These are phyloP conservation scores for Dromas ardeola DNA, from an alignment of 2,113 vertebrate genomes.

Conservation along the genomic window DNA sequence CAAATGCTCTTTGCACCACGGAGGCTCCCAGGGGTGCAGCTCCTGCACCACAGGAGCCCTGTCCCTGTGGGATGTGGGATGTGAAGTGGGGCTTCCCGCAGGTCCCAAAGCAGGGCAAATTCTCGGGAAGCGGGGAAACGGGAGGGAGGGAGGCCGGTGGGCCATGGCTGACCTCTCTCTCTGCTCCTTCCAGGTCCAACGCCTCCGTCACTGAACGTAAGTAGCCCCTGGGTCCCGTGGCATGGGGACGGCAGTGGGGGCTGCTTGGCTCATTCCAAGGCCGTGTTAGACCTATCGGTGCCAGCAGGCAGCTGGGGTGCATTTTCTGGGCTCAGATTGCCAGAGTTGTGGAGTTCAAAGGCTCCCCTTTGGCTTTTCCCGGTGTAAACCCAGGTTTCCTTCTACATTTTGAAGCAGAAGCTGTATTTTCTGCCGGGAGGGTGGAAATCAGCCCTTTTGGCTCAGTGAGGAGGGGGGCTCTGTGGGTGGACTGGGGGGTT, in stretches of 20 bases:
- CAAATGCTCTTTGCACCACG: neutral
- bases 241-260: accelerated
- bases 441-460: neutral
- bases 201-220: slow-evolving; percentile 71
- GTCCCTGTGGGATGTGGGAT: neutral
- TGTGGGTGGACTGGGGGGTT: accelerated
- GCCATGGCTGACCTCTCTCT: neutral
- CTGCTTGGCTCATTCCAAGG: neutral
- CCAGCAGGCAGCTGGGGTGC: accelerated
- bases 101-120: neutral
- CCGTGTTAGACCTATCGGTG: neutral
- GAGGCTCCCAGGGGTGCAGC: neutral
- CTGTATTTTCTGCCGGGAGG: neutral
- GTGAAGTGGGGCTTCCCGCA: neutral
- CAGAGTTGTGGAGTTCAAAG: neutral
- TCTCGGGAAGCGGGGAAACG: accelerated
- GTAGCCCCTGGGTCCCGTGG: neutral
- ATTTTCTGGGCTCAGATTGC: neutral
- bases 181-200: slow-evolving; percentile 33
- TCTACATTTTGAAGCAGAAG: neutral
- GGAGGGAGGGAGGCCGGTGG: neutral
- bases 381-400: neutral
- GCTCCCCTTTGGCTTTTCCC: neutral
- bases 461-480: neutral
- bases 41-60: neutral